Evolutionary conservation across 2,113 vertebrate genomes (phyloP).

Genomic region (Hypanus sabinus): DNA sequence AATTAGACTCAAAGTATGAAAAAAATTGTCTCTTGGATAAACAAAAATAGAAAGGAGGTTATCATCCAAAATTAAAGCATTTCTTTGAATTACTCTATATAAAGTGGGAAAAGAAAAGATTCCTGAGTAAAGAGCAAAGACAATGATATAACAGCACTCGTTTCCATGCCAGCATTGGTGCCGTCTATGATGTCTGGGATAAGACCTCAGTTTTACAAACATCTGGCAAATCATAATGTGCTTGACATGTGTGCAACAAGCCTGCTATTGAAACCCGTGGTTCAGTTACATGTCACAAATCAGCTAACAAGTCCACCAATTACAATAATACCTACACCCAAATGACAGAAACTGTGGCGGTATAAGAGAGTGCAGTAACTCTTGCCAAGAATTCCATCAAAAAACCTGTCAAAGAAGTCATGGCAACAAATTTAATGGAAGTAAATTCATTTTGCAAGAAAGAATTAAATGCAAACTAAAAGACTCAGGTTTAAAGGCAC

Average conservation of each 20-base stretch:
- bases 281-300: constrained; percentile 19
- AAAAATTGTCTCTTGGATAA: background rate
- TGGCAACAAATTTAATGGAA: background rate
- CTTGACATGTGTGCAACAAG: background rate
- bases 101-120: background rate
- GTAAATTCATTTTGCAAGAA: background rate
- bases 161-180: constrained; percentile 2
- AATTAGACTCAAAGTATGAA: background rate
- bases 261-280: constrained; percentile 16
- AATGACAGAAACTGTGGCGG: constrained; percentile 14
- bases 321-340: constrained; percentile 21
- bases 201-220: background rate
- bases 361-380: background rate
- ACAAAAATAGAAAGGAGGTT: too few species aligned
- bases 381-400: constrained; percentile 7
- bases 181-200: background rate
- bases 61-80: background rate
- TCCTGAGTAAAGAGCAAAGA: constrained; percentile 7
- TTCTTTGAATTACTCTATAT: background rate
- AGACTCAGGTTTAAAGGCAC: background rate
- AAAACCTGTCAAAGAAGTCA: constrained; percentile 16
- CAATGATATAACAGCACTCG: background rate
- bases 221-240: constrained; percentile 14
- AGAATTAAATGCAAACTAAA: background rate
- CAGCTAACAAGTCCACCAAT: constrained; percentile 27